A percentile compares a stretch with the other conserved stretches of the same genome.
Conservation (phyloP, 2,888 invertebrate species). For the Andrena flavipes region DNA sequence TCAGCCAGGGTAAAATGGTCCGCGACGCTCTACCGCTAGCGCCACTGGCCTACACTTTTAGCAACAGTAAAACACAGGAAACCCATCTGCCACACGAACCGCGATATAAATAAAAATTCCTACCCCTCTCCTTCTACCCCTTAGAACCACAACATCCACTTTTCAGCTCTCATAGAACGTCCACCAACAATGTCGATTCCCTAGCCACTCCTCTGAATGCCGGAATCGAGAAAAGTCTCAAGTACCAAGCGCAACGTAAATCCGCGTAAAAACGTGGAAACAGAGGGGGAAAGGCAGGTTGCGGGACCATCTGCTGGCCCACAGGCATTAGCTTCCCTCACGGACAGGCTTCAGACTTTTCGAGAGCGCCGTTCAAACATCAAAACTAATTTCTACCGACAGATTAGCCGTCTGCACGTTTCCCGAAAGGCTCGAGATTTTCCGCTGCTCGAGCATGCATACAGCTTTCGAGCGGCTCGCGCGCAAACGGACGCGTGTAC, state of each 20-base stretch:
- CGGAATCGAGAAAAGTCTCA: background rate
- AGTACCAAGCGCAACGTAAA: slow-evolving; percentile 2
- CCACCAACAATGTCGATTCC: background rate
- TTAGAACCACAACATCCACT: background rate
- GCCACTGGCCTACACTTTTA: too few relatives aligned
- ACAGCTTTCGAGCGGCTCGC: slow-evolving; percentile 10
- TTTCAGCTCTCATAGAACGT: background rate
- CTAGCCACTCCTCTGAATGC: background rate
- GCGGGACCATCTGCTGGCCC: slow-evolving; percentile 39
- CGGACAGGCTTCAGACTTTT: background rate
- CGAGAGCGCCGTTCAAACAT: slow-evolving; percentile 42
- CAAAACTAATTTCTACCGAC: slow-evolving; percentile 43
- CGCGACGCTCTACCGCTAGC: slow-evolving; percentile 1
- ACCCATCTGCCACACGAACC: too few relatives aligned
- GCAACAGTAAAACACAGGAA: too few relatives aligned
- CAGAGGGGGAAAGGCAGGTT: slow-evolving; percentile 10
- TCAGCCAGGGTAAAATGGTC: slow-evolving; percentile 44
- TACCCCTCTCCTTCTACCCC: background rate
- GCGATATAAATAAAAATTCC: background rate
- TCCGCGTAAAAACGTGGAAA: background rate
- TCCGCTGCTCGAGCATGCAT: slow-evolving; percentile 43
- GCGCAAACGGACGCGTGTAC: slow-evolving; percentile 42
- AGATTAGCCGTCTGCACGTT: slow-evolving; percentile 50
- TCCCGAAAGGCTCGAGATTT: slow-evolving; percentile 50
- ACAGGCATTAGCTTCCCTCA: background rate